A percentile compares a stretch with the other conserved stretches of the same genome.
These are phyloP conservation scores for Cerceris rybyensis DNA, from an alignment of 2,888 invertebrate species.

Conservation along the genomic window DNA sequence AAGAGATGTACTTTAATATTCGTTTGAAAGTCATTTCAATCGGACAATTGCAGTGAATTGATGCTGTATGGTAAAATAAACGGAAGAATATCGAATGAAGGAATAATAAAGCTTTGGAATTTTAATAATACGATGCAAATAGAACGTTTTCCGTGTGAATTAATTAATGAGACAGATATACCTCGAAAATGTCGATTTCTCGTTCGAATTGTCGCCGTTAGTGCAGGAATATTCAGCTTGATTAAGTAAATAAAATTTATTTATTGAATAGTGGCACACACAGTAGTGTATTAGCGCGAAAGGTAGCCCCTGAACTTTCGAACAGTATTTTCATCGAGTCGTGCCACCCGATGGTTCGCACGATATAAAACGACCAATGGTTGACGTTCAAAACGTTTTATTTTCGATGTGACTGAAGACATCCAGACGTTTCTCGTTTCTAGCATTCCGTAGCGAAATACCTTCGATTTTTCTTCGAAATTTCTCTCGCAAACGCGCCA, in stretches of 20 bases:
- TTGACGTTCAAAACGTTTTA: not conserved
- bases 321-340: slow-evolving; percentile 7
- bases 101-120: too few species aligned
- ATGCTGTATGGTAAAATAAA: too few species aligned
- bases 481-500: not conserved
- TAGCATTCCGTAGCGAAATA: not conserved
- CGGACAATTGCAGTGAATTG: too few species aligned
- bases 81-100: too few species aligned
- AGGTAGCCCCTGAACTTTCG: slow-evolving; percentile 51
- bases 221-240: slow-evolving; percentile 51
- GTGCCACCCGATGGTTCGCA: not conserved
- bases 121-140: too few species aligned
- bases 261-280: slow-evolving; percentile 59
- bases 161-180: too few species aligned
- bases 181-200: not conserved
- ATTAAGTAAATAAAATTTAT: slow-evolving; percentile 62
- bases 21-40: too few species aligned
- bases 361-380: not conserved
- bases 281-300: slow-evolving; percentile 37
- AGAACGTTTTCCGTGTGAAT: too few species aligned
- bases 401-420: slow-evolving; percentile 1
- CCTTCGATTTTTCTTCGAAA: not conserved
- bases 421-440: not conserved
- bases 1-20: too few species aligned
- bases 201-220: not conserved